A percentile compares a stretch with the other conserved stretches of the same genome.
phyloP scores from a whole-genome alignment of 2,888 invertebrate genomes.

The Rhabditoides inermis region DNA sequence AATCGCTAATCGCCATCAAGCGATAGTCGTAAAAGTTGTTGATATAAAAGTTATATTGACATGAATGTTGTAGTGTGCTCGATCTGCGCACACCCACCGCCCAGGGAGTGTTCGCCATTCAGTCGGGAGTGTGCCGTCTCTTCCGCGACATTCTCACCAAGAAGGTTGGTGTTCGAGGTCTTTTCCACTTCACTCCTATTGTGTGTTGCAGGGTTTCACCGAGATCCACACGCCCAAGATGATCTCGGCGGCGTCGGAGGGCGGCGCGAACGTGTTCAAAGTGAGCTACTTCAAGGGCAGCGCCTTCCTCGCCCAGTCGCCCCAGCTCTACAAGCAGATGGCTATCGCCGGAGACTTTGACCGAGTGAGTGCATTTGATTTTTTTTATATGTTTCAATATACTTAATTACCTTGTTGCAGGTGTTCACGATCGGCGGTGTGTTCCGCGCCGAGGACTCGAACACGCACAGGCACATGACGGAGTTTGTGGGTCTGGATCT shows the following conservation, averaged over 20 bases:
- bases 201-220: constrained; percentile 64
- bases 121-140: constrained; percentile 81
- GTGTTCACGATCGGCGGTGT: constrained; percentile 62
- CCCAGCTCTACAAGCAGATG: constrained; percentile 99
- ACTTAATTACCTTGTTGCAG: constrained; percentile 67
- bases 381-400: no score
- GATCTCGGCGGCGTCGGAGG: constrained; percentile 91
- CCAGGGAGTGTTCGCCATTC: constrained; percentile 82
- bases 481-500: constrained; percentile 96
- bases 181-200: constrained; percentile 66
- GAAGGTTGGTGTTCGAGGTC: constrained; percentile 56
- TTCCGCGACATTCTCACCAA: constrained; percentile 75
- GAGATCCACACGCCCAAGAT: constrained; percentile 99
- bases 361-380: constrained; percentile 61
- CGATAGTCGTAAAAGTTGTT: background rate
- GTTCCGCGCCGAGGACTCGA: constrained; percentile 96
- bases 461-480: constrained; percentile 93
- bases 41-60: background rate
- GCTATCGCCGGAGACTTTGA: constrained; percentile 97
- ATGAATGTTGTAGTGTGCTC: constrained; percentile 59
- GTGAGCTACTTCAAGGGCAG: constrained; percentile 84
- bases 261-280: constrained; percentile 59
- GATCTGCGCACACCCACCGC: constrained; percentile 91
- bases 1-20: background rate
- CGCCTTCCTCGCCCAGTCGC: constrained; percentile 94